Base-by-base conservation (phyloP, 2,797 vertebrate species). In the Erpetoichthys calabaricus region DNA sequence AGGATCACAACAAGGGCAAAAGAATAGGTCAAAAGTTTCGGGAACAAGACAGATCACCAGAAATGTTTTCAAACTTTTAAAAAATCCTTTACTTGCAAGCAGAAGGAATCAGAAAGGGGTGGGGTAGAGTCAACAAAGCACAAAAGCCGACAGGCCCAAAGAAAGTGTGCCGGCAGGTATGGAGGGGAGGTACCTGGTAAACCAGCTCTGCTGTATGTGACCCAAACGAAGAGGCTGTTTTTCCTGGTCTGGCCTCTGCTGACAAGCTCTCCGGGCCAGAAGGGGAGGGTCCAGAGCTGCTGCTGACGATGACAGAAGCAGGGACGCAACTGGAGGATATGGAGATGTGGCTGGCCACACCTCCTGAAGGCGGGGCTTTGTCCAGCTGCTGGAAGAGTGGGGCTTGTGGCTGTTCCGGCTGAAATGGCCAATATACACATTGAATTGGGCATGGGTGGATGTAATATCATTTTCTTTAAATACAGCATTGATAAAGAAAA, bases 251-350 rank as follows among this genome's bases (percentile, higher is more conserved):
- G 70, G 81, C 84, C 83, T 83, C 88, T 82, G 78, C 74, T 84
- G 86, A 82, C 64, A 80, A 76, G 78, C 72, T 80, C 75, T 83
- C 80, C 79, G 72, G 77, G 77, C 80, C 85, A 78, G 78, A 75
- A 68, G 79, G 76, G 78, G 83, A 70, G 63, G 79, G 73, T 82
- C 86, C 82, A 74, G 77, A 68, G 69, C 80, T 65, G 83, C 75
- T 83, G 86, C 87, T 92, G 85, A 94, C 86, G 89, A 92, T 93
- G 82, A 92, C 90, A 66, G 91, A 92, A 64, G 91, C 80, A 9
- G 83, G 85, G 59, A 90, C 82, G 66, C 85, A 85, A 80, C 85
- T 82, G 72, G 83, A 80, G 62, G 68, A 66, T 66, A 56, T 67
- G 47, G 66, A 57, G 54, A 67, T 56, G 41, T 25, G 25, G 25